Conservation (phyloP, 2,888 invertebrate species). For the Aricia artaxerxes region DNA sequence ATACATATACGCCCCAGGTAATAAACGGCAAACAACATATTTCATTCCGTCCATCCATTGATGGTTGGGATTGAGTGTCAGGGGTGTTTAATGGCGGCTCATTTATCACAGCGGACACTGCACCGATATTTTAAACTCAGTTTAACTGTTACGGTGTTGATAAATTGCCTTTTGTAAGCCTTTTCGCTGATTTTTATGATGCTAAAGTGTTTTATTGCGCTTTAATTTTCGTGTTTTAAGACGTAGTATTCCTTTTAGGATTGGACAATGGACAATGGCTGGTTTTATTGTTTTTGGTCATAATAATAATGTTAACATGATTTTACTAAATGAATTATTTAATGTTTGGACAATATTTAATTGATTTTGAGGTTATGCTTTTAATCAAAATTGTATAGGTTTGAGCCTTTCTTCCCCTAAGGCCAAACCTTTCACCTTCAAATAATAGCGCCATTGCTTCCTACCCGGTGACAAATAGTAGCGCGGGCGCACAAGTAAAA, state of each 20-base stretch:
- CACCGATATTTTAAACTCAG: conserved; percentile 30
- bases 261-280: background rate
- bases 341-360: too few relatives aligned
- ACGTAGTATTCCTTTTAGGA: background rate
- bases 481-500: too few relatives aligned
- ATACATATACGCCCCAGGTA: background rate
- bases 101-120: conserved; percentile 18
- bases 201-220: background rate
- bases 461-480: too few relatives aligned
- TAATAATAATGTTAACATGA: background rate
- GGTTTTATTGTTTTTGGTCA: background rate
- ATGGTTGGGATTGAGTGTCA: conserved; percentile 24
- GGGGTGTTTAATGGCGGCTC: conserved; percentile 21
- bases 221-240: background rate
- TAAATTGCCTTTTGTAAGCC: conserved; percentile 11
- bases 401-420: too few relatives aligned
- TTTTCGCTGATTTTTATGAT: background rate
- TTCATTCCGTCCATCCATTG: conserved; percentile 10
- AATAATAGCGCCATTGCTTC: too few relatives aligned
- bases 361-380: too few relatives aligned
- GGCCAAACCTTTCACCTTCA: too few relatives aligned
- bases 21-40: conserved; percentile 2
- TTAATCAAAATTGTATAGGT: too few relatives aligned
- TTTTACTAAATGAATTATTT: background rate
- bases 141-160: conserved; percentile 23